Conservation (phyloP, 2,888 invertebrate species). For the Phyllotreta cruciferae region DNA sequence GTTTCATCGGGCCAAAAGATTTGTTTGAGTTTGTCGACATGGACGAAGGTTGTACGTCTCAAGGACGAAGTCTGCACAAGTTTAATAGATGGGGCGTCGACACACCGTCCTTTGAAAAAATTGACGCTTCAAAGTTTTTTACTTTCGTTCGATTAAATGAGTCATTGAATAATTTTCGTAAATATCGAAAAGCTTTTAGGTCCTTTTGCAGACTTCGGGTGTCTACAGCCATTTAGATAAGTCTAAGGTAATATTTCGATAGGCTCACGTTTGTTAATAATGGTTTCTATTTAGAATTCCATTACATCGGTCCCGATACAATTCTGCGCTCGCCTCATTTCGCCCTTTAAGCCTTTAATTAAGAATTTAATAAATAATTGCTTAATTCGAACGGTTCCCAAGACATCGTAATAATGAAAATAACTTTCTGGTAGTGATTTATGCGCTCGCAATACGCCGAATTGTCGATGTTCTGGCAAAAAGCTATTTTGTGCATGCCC, state of each 20-base stretch:
- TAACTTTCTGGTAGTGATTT: conserved; percentile 1
- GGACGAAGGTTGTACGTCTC: not conserved
- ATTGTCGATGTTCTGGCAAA: not conserved
- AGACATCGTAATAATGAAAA: not conserved
- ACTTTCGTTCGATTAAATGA: too few species aligned
- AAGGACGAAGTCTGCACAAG: not conserved
- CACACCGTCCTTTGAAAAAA: not conserved
- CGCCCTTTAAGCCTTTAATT: conserved; percentile 1
- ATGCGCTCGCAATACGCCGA: conserved; percentile 1
- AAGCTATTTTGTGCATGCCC: too few species aligned
- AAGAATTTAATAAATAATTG: conserved; percentile 16
- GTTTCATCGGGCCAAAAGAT: not conserved
- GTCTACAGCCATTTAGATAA: not conserved
- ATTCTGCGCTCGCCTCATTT: not conserved
- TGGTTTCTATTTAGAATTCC: not conserved
- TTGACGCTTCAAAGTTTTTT: not conserved
- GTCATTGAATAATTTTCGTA: too few species aligned
- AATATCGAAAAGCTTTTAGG: too few species aligned
- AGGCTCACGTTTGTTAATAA: too few species aligned
- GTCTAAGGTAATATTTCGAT: not conserved
- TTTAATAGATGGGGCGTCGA: conserved; percentile 1
- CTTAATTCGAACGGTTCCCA: conserved; percentile 12
- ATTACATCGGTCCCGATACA: conserved; percentile 1
- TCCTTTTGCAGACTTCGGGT: too few species aligned
- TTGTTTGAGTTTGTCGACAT: not conserved